phyloP scores from a whole-genome alignment of 2,797 vertebrate species.

The Chaenodraco wilsoni region DNA sequence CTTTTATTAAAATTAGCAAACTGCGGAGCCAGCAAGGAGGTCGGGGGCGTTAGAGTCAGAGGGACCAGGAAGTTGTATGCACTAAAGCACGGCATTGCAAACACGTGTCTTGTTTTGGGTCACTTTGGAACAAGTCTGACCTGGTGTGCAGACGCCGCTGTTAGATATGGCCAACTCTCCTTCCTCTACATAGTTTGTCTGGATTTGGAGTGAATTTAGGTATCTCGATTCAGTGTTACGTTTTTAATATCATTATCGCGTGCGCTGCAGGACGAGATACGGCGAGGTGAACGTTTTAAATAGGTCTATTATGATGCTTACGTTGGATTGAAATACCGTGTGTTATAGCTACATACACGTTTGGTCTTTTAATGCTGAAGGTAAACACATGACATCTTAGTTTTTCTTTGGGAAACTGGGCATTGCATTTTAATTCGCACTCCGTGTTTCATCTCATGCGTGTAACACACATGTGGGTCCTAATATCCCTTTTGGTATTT shows the following conservation, averaged over 20 bases:
- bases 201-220: neutral
- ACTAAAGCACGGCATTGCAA: conserved; percentile 61
- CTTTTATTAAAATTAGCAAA: conserved; percentile 11
- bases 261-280: neutral
- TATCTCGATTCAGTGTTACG: neutral
- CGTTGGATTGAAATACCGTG: neutral
- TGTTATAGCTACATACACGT: neutral
- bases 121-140: conserved; percentile 57
- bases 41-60: conserved; percentile 8
- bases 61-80: conserved; percentile 68
- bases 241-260: neutral
- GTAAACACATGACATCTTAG: neutral
- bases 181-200: accelerated
- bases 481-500: neutral
- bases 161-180: neutral
- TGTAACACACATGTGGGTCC: conserved; percentile 16
- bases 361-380: neutral
- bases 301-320: neutral
- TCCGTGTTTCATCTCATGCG: neutral
- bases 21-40: neutral
- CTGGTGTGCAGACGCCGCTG: conserved; percentile 1
- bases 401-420: neutral
- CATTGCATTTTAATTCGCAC: neutral
- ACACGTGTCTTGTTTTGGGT: conserved; percentile 88
- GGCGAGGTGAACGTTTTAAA: neutral